phyloP scores from a whole-genome alignment of 2,888 invertebrate genomes.

The Polietes domitor region DNA sequence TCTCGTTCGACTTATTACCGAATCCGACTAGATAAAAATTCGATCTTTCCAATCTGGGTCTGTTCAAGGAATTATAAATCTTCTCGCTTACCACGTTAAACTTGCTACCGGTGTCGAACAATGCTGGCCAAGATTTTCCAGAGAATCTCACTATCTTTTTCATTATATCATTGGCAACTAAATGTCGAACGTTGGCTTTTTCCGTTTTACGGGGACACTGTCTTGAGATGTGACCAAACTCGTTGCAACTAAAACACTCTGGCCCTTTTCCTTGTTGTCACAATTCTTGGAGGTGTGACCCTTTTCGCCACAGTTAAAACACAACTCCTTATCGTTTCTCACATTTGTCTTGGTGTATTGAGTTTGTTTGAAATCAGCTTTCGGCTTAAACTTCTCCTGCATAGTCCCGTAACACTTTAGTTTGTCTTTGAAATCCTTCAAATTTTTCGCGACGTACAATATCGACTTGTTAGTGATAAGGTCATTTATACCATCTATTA shows the following conservation, averaged over 20 bases:
- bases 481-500: conserved; percentile 76
- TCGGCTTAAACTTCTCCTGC: conserved; percentile 30
- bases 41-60: conserved; percentile 11
- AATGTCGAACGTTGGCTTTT: conserved; percentile 38
- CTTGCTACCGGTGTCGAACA: conserved; percentile 54
- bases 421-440: conserved; percentile 47
- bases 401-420: background rate
- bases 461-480: conserved; percentile 46
- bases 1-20: conserved; percentile 25
- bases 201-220: conserved; percentile 35
- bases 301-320: conserved; percentile 41
- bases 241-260: conserved; percentile 55
- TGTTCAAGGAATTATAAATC: background rate
- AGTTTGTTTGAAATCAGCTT: conserved; percentile 47
- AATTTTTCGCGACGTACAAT: conserved; percentile 50
- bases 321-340: conserved; percentile 5
- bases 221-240: conserved; percentile 42
- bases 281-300: conserved; percentile 42
- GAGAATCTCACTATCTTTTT: conserved; percentile 18
- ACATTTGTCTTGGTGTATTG: background rate
- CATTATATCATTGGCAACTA: conserved; percentile 40
- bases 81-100: conserved; percentile 37
- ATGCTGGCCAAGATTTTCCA: background rate
- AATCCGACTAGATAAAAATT: conserved; percentile 56
- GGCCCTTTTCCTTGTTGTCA: conserved; percentile 41